Percentiles rank a stretch among this genome's conserved stretches.
phyloP scores from a whole-genome alignment of 2,797 vertebrate genomes.

The Cottoperca gobio region DNA sequence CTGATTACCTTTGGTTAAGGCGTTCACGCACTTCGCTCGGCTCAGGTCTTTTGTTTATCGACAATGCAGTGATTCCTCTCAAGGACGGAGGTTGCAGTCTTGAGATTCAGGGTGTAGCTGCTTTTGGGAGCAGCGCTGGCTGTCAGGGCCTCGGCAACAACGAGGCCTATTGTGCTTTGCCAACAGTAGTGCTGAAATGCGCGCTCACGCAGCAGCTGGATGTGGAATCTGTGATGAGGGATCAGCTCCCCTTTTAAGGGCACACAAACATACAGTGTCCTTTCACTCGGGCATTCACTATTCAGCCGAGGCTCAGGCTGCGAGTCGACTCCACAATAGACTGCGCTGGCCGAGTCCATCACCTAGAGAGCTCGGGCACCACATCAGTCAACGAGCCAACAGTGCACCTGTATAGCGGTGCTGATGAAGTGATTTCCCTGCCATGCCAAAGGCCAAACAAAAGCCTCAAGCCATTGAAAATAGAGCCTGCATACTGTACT shows the following conservation, averaged over 20 bases:
- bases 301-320: conserved; percentile 25
- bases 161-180: conserved; percentile 15
- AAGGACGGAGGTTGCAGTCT: conserved; percentile 30
- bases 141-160: conserved; percentile 13
- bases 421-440: conserved; percentile 65
- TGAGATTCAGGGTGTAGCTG: not conserved
- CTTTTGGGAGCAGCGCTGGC: not conserved
- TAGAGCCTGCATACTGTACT: conserved; percentile 59
- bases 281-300: conserved; percentile 36
- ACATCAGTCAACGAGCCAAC: conserved; percentile 52
- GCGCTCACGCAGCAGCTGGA: conserved; percentile 19
- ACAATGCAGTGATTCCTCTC: conserved; percentile 52
- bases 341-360: conserved; percentile 35
- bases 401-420: not conserved
- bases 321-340: conserved; percentile 41
- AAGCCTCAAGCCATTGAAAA: conserved; percentile 49
- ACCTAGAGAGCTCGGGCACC: conserved; percentile 32
- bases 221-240: conserved; percentile 44
- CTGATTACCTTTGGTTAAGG: conserved; percentile 49
- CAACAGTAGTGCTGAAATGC: conserved; percentile 3
- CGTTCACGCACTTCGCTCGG: conserved; percentile 20
- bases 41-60: conserved; percentile 48
- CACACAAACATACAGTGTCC: conserved; percentile 38
- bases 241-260: conserved; percentile 28
- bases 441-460: conserved; percentile 67